A percentile compares a stretch with the other conserved stretches of the same genome.
These are phyloP conservation scores for Perithous albicinctus DNA, from an alignment of 2,888 invertebrate species.

Conservation along the genomic window DNA sequence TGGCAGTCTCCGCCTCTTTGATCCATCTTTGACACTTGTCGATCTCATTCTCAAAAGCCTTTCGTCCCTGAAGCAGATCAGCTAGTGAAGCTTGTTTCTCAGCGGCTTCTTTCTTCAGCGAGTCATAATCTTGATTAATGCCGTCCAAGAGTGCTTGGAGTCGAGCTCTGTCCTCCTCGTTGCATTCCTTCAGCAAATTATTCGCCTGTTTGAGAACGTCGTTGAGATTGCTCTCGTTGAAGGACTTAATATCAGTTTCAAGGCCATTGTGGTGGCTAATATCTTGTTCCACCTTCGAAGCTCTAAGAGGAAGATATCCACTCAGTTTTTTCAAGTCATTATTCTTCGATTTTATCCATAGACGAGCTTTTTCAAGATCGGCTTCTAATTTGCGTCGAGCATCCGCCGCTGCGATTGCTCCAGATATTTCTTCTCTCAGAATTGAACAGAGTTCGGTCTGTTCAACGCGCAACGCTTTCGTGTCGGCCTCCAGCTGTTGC, in stretches of 20 bases:
- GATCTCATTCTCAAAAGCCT: slow-evolving; percentile 92
- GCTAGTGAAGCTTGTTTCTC: slow-evolving; percentile 90
- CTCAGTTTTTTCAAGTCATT: slow-evolving; percentile 91
- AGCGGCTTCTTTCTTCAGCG: slow-evolving; percentile 90
- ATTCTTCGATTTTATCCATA: slow-evolving; percentile 92
- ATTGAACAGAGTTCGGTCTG: slow-evolving; percentile 91
- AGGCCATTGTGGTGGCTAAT: slow-evolving; percentile 91
- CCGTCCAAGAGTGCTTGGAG: slow-evolving; percentile 89
- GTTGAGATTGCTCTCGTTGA: slow-evolving; percentile 90
- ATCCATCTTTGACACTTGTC: slow-evolving; percentile 95
- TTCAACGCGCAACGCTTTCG: slow-evolving; percentile 90
- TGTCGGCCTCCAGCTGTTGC: slow-evolving; percentile 90
- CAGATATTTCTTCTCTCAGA: slow-evolving; percentile 91
- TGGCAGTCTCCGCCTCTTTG: slow-evolving; percentile 95
- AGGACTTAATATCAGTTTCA: slow-evolving; percentile 91
- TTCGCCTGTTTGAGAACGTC: slow-evolving; percentile 92
- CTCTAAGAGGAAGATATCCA: slow-evolving; percentile 92
- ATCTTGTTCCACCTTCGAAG: slow-evolving; percentile 93
- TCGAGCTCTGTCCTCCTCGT: slow-evolving; percentile 89
- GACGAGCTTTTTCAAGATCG: slow-evolving; percentile 91
- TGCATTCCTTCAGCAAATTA: slow-evolving; percentile 92
- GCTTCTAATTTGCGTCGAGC: slow-evolving; percentile 91
- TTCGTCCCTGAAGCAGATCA: slow-evolving; percentile 91
- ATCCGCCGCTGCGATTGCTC: slow-evolving; percentile 89
- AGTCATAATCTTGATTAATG: slow-evolving; percentile 90